Evolutionary conservation across 2,888 invertebrate genomes (phyloP).

Genomic region (Oeneis ivallda): DNA sequence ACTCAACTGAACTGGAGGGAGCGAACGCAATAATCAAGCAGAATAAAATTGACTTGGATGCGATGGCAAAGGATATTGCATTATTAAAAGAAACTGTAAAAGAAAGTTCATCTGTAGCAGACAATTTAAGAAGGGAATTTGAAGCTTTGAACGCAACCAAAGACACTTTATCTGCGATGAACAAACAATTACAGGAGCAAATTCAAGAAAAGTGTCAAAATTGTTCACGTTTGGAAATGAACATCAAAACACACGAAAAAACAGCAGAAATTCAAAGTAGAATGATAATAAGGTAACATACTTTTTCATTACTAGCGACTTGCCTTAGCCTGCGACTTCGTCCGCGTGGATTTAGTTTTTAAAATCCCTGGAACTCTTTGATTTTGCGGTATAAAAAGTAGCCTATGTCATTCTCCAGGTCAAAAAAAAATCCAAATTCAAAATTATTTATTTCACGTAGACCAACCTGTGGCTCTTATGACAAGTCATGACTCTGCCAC

Average conservation of each 20-base stretch:
- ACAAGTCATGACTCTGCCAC: too few relatives aligned
- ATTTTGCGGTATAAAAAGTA: too few relatives aligned
- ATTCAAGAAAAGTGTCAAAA: slow-evolving; percentile 63
- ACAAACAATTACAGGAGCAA: slow-evolving; percentile 57
- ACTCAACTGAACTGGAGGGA: slow-evolving; percentile 58
- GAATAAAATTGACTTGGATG: slow-evolving; percentile 60
- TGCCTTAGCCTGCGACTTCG: too few relatives aligned
- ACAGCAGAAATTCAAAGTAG: slow-evolving; percentile 68
- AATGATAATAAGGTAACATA: slow-evolving; percentile 65
- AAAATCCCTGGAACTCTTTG: too few relatives aligned
- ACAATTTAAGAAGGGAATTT: slow-evolving; percentile 60
- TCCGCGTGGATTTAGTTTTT: too few relatives aligned
- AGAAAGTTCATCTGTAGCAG: slow-evolving; percentile 56
- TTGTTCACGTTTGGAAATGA: slow-evolving; percentile 58
- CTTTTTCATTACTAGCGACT: too few relatives aligned
- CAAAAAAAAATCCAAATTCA: too few relatives aligned
- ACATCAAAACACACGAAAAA: slow-evolving; percentile 72
- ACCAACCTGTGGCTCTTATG: too few relatives aligned
- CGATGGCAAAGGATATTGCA: slow-evolving; percentile 62
- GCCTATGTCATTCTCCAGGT: too few relatives aligned
- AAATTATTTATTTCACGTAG: too few relatives aligned
- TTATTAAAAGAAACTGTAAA: slow-evolving; percentile 60
- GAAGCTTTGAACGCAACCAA: slow-evolving; percentile 47
- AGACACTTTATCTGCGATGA: slow-evolving; percentile 43
- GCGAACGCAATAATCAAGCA: slow-evolving; percentile 58